Conservation (phyloP, 1,140 invertebrate species). For the Trypoxylus dichotomus region DNA sequence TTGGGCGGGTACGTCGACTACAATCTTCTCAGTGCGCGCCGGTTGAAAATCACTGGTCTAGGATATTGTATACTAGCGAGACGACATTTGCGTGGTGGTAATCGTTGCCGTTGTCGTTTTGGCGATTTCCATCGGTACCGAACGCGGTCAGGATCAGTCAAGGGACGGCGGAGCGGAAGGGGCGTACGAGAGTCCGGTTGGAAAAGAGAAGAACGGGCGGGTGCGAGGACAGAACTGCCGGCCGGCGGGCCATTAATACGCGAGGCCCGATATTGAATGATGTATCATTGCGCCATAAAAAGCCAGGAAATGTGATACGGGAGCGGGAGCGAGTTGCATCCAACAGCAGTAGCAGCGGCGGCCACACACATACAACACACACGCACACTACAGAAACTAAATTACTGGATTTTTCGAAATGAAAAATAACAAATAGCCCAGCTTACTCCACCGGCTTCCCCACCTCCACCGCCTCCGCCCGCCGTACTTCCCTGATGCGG, state of each 20-base stretch:
- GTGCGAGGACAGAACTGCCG: conserved; percentile 23
- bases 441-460: conserved; percentile 46
- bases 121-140: no score
- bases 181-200: background rate
- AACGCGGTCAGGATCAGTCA: background rate
- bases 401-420: conserved; percentile 55
- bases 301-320: conserved; percentile 54
- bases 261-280: conserved; percentile 52
- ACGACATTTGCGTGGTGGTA: background rate
- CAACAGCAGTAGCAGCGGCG: background rate
- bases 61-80: no score
- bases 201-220: background rate
- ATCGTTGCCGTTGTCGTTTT: background rate
- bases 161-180: background rate
- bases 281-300: conserved; percentile 55
- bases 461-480: no score
- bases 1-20: no score
- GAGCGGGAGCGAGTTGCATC: conserved; percentile 42
- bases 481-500: conserved; percentile 38
- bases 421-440: conserved; percentile 55
- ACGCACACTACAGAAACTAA: conserved; percentile 52
- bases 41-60: no score
- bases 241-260: conserved; percentile 51
- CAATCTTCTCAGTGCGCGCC: no score
- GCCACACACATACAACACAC: background rate